Evolutionary conservation across 2,888 invertebrate genomes (phyloP).

Genomic region (Tipula helvola): DNA sequence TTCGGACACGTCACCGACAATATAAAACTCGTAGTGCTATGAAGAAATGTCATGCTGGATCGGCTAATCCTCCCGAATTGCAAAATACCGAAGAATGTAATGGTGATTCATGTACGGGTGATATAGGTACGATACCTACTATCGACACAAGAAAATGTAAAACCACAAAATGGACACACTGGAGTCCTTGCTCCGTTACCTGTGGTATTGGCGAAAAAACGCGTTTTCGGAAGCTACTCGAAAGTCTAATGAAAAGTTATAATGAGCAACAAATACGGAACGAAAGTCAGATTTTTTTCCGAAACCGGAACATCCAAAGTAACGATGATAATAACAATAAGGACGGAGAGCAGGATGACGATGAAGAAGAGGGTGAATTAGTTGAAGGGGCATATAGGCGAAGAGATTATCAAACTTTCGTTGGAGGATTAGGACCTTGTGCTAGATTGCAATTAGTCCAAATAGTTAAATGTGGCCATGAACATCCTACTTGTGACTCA

Average conservation of each 20-base stretch:
- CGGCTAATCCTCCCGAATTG: slow-evolving; percentile 30
- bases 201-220: slow-evolving; percentile 64
- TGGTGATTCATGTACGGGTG: slow-evolving; percentile 30
- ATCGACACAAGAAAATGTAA: slow-evolving; percentile 38
- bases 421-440: slow-evolving; percentile 27
- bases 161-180: slow-evolving; percentile 61
- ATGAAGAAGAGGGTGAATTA: background rate
- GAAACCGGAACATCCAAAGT: background rate
- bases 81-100: slow-evolving; percentile 38
- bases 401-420: background rate
- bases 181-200: slow-evolving; percentile 67
- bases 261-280: background rate
- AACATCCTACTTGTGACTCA: background rate
- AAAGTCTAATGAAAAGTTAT: background rate
- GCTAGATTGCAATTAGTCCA: slow-evolving; percentile 12
- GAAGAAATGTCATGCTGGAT: slow-evolving; percentile 46
- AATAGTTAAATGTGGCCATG: background rate
- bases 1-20: slow-evolving; percentile 55
- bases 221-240: slow-evolving; percentile 38
- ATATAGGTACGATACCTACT: slow-evolving; percentile 20
- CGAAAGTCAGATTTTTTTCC: background rate
- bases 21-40: slow-evolving; percentile 48
- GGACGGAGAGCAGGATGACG: background rate
- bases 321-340: background rate
- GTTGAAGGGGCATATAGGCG: background rate